Base-by-base conservation (phyloP, 2,797 vertebrate genomes). In the Lacerta bilineata region DNA sequence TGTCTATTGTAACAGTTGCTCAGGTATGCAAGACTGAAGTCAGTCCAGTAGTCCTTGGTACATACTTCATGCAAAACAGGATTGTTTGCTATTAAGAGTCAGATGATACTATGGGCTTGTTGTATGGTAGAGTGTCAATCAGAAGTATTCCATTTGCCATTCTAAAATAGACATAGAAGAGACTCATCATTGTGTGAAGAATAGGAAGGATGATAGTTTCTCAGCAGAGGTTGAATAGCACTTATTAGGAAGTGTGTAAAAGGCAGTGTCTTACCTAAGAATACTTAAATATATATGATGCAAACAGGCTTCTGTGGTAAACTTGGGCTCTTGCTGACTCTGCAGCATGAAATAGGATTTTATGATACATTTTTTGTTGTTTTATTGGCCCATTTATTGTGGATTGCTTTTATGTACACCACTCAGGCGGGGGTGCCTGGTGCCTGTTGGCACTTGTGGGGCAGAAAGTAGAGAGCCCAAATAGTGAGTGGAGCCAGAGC, bases 1-100 rank as follows among this genome's bases (percentile, higher is more conserved):
- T 85, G 83, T 75, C 88, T 78, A 76, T 72, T 66, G 88, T 81
- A 85, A 85, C 84, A 75, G 50, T 68, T 81, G 55, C 55, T 55
- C 77, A 85, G 83, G 69, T 55, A n/a, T 81, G 78, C 69, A 75
- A 50, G 55, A 85, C n/a, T 66, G 69, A 85, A 89, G 77, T 66
- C 76, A 89, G 81, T n/a, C 36, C 25, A 78, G 76, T 41, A 59
- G 20, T 71, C 36, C 18, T 80, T 78, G 43, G 33, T 33, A 25
- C 46, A 41, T 29, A 27, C n/a, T 17, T 85, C 50, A 68, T 68
- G 23, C 77, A 75, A 68, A 75, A 39, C 3, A 80, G 25, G 33
- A 27, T 68, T 55, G 33, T 41, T n/a, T 43, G n/a, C 72, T 41
- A 87, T 75, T 46, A 43, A 43, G 50, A 29, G n/a, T 80, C 77